Percentiles rank a stretch among this genome's conserved stretches.
phyloP scores from a whole-genome alignment of 2,113 vertebrate genomes.

The Mixornis gularis region DNA sequence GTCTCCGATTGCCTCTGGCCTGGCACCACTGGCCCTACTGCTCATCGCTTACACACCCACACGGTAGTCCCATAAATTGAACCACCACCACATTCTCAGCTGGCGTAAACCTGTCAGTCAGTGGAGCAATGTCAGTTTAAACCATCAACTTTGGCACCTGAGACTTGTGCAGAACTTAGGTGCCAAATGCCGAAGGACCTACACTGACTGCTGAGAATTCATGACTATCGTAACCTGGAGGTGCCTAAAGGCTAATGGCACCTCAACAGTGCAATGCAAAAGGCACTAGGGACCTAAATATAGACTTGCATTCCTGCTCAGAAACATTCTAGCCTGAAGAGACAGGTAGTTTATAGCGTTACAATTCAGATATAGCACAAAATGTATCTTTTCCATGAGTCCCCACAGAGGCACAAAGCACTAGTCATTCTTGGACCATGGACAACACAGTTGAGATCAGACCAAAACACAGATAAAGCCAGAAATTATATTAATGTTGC shows the following conservation, averaged over 20 bases:
- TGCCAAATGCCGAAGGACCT: not conserved
- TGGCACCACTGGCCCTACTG: not conserved
- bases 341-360: constrained; percentile 10
- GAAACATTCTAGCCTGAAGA: constrained; percentile 14
- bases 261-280: constrained; percentile 14
- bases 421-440: not conserved
- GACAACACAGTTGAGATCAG: not conserved
- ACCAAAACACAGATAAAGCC: not conserved
- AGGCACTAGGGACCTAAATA: constrained; percentile 35
- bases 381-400: not conserved
- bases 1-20: not conserved
- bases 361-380: not conserved
- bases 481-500: not conserved
- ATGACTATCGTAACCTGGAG: constrained; percentile 36
- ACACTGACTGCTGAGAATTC: constrained; percentile 31
- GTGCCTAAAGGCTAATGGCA: constrained; percentile 51
- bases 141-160: constrained; percentile 32
- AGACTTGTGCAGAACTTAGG: not conserved
- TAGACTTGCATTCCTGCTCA: constrained; percentile 3
- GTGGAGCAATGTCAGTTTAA: constrained; percentile 22
- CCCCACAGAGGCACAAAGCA: not conserved
- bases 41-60: not conserved
- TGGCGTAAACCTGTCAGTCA: not conserved
- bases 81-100: constrained; percentile 7
- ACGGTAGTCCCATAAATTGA: not conserved